A percentile compares a stretch with the other conserved stretches of the same genome.
Conservation (phyloP, 2,797 vertebrate genomes). For the Neosalanx taihuensis region DNA sequence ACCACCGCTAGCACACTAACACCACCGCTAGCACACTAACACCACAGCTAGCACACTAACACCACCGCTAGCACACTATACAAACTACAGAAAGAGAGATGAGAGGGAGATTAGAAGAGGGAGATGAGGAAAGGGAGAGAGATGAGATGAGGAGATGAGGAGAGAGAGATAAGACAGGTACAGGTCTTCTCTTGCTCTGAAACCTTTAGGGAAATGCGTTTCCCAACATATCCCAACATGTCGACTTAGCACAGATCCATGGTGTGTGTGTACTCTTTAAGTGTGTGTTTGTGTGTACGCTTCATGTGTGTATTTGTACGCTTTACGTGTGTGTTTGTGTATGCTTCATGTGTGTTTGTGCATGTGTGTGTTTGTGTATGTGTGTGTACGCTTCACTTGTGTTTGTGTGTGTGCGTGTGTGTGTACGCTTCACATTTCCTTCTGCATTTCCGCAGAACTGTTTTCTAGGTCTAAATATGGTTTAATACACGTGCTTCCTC, state of each 20-base stretch:
- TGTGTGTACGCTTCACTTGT: background rate
- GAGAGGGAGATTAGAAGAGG: too few species aligned
- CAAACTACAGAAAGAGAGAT: background rate
- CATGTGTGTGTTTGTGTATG: background rate
- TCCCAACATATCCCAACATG: slow-evolving; percentile 74
- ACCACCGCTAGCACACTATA: background rate
- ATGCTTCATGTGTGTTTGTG: background rate
- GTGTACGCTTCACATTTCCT: background rate
- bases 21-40: too few species aligned
- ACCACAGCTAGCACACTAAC: too few species aligned
- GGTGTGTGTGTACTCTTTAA: too few species aligned
- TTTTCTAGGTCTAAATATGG: too few species aligned
- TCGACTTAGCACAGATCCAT: slow-evolving; percentile 46
- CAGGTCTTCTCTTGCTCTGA: slow-evolving; percentile 76
- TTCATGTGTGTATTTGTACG: slow-evolving; percentile 4
- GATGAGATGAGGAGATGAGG: slow-evolving; percentile 8
- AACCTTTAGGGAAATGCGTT: slow-evolving; percentile 47
- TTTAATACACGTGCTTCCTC: background rate
- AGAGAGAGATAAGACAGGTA: slow-evolving; percentile 38
- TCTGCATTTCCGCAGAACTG: background rate
- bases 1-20: too few species aligned
- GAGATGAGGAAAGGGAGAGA: too few species aligned
- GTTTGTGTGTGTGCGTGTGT: too few species aligned
- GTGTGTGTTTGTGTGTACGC: slow-evolving; percentile 13
- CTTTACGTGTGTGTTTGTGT: background rate